Evolutionary conservation across 2,797 vertebrate species (phyloP), one percentile per base, ranked within the genome.

Genomic region (Gouania willdenowi): DNA sequence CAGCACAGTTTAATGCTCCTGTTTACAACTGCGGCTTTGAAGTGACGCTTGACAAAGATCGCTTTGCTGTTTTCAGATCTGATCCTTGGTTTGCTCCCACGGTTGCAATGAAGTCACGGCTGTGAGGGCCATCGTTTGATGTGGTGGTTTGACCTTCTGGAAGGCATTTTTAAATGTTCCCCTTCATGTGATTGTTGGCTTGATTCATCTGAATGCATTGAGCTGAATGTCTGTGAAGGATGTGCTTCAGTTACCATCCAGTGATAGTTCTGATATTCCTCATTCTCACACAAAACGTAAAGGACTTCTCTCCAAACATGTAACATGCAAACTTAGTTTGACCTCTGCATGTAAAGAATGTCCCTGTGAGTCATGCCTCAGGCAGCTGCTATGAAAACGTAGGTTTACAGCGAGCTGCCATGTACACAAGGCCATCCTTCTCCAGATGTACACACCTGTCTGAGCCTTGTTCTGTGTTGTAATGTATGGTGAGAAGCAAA

Each of bases 361-460:
- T 52, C 42, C 38, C 23, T 36, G 18, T 58, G 35, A 68, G 47
- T 19, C 23, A 63, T 18, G 33, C 52, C 53, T 65, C 40, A 45
- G 28, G 20, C 34, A 46, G 43, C 50, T 62, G 49, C 52, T 70
- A 65, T 63, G 58, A 59, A 78, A 66, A 59, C 64, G 69, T 49
- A 41, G 39, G 0, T 65, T 81, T 66, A 53, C 60, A 71, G 48
- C 17, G 16, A 58, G 58, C 51, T 64, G 65, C 57, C 64, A 67
- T 66, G 50, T 65, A 62, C 61, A 65, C 58, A 48, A 7, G 49
- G 67, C 69, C 76, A 82, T 75, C 67, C 66, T 51, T 54, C 59
- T 66, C 68, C 84, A 85, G 81, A 86, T 85, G 75, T 76, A 63
- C 52, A 24, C 45, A 11, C 28, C 55, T 77, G 74, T 85, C 78